Evolutionary conservation across 2,888 invertebrate genomes (phyloP).

Genomic region (Conops quadrifasciatus): DNA sequence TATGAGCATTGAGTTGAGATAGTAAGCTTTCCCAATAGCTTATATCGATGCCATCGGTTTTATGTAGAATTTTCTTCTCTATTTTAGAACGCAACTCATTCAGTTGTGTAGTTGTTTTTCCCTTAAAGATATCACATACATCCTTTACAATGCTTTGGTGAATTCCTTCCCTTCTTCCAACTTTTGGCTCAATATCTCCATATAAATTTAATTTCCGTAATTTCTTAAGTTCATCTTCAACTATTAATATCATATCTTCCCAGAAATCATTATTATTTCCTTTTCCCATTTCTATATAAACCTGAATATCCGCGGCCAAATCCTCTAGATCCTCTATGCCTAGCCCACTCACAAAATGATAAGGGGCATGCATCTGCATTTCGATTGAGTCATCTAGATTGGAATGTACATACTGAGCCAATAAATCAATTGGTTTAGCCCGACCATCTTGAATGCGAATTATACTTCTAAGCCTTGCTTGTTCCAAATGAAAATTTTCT

Average conservation of each 20-base stretch:
- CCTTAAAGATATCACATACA: slow-evolving; percentile 89
- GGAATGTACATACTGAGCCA: slow-evolving; percentile 95
- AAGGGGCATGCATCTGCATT: slow-evolving; percentile 99
- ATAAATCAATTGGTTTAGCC: slow-evolving; percentile 96
- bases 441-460: slow-evolving; percentile 96
- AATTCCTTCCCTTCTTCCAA: slow-evolving; percentile 71
- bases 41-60: slow-evolving; percentile 91
- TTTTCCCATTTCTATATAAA: slow-evolving; percentile 90
- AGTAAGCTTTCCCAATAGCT: slow-evolving; percentile 98
- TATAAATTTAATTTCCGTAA: slow-evolving; percentile 76
- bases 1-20: slow-evolving; percentile 95
- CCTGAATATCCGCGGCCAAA: slow-evolving; percentile 93
- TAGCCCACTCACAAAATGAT: slow-evolving; percentile 91
- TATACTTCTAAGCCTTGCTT: slow-evolving; percentile 90
- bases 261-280: slow-evolving; percentile 91
- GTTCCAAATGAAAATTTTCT: slow-evolving; percentile 96
- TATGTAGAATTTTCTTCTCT: slow-evolving; percentile 83
- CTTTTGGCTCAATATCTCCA: slow-evolving; percentile 68
- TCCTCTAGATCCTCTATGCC: slow-evolving; percentile 93
- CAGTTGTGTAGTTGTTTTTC: slow-evolving; percentile 89
- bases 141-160: slow-evolving; percentile 91
- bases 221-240: slow-evolving; percentile 90
- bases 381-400: slow-evolving; percentile 91
- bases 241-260: slow-evolving; percentile 95
- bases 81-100: slow-evolving; percentile 85